Conservation (phyloP, 2,888 invertebrate species). For the Sarcophaga variegata region DNA sequence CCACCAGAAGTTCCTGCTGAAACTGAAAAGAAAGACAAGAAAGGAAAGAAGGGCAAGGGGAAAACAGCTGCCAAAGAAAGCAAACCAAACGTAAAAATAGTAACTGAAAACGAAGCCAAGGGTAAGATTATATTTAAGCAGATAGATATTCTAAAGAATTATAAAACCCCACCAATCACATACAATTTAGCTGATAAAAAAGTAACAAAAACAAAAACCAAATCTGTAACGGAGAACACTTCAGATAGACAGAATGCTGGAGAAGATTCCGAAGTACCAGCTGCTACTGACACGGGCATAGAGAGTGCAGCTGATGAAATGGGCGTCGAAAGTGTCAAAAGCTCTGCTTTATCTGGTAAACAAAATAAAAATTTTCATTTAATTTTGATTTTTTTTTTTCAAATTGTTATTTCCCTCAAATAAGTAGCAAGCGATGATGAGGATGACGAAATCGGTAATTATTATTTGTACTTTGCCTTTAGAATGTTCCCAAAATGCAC, state of each 20-base stretch:
- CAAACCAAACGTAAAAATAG: conserved; percentile 70
- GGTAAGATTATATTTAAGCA: conserved; percentile 20
- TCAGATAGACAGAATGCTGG: conserved; percentile 11
- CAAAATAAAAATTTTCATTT: background rate
- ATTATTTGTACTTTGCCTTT: conserved; percentile 67
- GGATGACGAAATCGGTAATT: conserved; percentile 80
- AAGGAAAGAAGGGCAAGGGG: conserved; percentile 74
- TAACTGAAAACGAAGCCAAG: conserved; percentile 29
- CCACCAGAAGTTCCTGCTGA: conserved; percentile 82
- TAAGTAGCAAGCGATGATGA: conserved; percentile 80
- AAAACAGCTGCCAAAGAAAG: conserved; percentile 75
- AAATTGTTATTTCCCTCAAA: background rate
- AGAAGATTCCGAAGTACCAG: conserved; percentile 18
- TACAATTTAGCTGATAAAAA: background rate
- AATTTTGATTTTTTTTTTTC: background rate
- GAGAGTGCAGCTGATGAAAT: conserved; percentile 74
- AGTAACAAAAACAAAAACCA: conserved; percentile 8
- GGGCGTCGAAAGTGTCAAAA: conserved; percentile 75
- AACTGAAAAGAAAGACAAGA: conserved; percentile 78
- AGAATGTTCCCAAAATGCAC: conserved; percentile 2
- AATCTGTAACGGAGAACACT: background rate
- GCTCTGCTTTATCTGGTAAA: conserved; percentile 70
- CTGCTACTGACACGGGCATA: conserved; percentile 65
- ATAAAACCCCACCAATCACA: background rate
- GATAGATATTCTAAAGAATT: background rate